Percentiles rank a stretch among this genome's conserved stretches.
Conservation (phyloP, 2,113 vertebrate species). For the Panurus biarmicus region DNA sequence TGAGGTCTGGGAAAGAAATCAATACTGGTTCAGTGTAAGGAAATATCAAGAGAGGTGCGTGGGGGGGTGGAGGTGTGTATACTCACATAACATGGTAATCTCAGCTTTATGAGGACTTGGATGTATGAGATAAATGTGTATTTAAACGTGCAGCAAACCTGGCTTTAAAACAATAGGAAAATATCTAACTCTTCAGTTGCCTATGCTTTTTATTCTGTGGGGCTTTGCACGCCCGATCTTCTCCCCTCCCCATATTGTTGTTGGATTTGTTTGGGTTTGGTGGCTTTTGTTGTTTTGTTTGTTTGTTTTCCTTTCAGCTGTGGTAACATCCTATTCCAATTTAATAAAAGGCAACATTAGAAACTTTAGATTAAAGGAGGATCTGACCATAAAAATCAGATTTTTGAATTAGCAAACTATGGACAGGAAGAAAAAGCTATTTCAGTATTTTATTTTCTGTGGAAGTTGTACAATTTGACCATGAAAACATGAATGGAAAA, state of each 20-base stretch:
- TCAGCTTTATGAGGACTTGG: not conserved
- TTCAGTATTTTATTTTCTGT: not conserved
- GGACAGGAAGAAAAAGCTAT: not conserved
- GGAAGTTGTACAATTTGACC: not conserved
- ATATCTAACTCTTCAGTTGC: not conserved
- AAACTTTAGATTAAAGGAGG: not conserved
- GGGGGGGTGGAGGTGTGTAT: not conserved
- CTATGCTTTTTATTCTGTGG: not conserved
- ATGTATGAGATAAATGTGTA: not conserved
- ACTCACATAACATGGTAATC: not conserved
- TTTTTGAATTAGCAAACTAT: not conserved
- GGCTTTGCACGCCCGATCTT: not conserved
- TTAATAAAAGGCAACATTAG: not conserved
- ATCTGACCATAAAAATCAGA: not conserved
- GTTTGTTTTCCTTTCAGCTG: not conserved
- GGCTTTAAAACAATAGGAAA: not conserved
- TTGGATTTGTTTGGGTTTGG: not conserved
- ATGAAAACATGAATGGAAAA: not conserved
- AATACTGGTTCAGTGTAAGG: conserved; percentile 35
- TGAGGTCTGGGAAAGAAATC: conserved; percentile 64
- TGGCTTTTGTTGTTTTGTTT: not conserved
- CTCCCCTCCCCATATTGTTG: accelerated
- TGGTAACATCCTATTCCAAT: not conserved
- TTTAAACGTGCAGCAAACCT: not conserved
- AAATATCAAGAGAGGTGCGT: not conserved